These are phyloP conservation scores for Falco cherrug DNA, from an alignment of 2,797 vertebrate species.

Conservation along the genomic window DNA sequence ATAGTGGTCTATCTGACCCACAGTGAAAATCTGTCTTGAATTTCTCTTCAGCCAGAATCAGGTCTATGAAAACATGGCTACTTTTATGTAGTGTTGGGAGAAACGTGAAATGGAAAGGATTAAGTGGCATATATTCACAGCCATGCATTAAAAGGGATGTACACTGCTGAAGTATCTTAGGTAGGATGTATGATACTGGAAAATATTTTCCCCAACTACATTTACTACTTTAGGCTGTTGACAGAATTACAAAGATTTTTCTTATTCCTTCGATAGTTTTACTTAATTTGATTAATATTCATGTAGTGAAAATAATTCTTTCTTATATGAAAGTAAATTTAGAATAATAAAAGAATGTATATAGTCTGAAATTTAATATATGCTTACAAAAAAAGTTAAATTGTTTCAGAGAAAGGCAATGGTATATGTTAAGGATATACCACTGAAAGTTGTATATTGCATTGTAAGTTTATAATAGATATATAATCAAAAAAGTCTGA, in stretches of 20 bases:
- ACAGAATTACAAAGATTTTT: neutral
- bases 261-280: neutral
- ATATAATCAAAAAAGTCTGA: rapidly evolving
- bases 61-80: neutral
- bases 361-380: neutral
- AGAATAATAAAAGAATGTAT: neutral
- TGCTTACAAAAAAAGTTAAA: neutral
- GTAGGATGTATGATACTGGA: neutral
- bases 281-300: neutral
- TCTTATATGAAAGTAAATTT: neutral
- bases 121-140: neutral
- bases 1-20: neutral
- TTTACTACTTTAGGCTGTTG: neutral
- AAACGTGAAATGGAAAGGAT: neutral
- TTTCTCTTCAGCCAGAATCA: neutral
- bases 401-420: neutral
- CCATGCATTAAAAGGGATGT: neutral
- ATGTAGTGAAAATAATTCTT: neutral
- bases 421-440: neutral
- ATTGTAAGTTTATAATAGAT: neutral
- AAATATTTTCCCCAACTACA: neutral
- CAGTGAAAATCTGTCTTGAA: neutral
- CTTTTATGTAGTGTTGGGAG: neutral
- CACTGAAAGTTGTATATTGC: neutral
- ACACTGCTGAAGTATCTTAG: neutral